Conservation (phyloP, 2,888 invertebrate species). For the Drosophila tanythrix region DNA sequence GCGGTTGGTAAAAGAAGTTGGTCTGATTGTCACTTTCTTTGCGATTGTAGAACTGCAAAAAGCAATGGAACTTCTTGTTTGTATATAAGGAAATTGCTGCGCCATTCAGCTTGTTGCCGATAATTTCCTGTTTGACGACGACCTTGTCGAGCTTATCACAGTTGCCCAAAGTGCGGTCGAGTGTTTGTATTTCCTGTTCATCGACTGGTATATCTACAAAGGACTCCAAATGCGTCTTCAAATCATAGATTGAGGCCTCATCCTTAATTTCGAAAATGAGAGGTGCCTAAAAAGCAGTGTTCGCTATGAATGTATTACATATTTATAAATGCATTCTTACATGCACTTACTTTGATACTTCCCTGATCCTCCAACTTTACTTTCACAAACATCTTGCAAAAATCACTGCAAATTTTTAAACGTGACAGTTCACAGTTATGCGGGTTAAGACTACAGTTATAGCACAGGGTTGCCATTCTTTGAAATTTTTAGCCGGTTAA, state of each 20-base stretch:
- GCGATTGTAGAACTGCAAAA: conserved; percentile 47
- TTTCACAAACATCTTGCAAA: conserved; percentile 45
- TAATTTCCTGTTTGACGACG: conserved; percentile 16
- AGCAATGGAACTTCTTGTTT: conserved; percentile 33
- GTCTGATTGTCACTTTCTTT: conserved; percentile 35
- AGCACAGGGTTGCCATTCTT: conserved; percentile 18
- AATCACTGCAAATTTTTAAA: neutral
- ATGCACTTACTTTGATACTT: conserved; percentile 8
- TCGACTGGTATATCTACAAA: conserved; percentile 26
- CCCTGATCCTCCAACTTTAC: conserved; percentile 41
- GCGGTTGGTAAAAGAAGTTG: conserved; percentile 30
- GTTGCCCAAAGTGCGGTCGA: conserved; percentile 22
- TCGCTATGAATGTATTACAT: neutral
- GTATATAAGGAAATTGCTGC: conserved; percentile 45
- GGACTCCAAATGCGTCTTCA: conserved; percentile 29
- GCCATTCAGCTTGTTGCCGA: conserved; percentile 34
- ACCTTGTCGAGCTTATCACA: conserved; percentile 13
- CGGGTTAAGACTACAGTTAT: conserved; percentile 4
- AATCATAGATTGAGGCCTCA: conserved; percentile 18
- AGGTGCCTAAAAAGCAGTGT: conserved; percentile 15
- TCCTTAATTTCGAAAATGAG: conserved; percentile 30
- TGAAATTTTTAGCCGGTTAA: neutral
- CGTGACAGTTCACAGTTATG: neutral
- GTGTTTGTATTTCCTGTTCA: conserved; percentile 30
- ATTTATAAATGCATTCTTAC: neutral